Evolutionary conservation across 2,888 invertebrate species (phyloP), one percentile per base, ranked within the genome.

Genomic region (Drosophila longiperda): DNA sequence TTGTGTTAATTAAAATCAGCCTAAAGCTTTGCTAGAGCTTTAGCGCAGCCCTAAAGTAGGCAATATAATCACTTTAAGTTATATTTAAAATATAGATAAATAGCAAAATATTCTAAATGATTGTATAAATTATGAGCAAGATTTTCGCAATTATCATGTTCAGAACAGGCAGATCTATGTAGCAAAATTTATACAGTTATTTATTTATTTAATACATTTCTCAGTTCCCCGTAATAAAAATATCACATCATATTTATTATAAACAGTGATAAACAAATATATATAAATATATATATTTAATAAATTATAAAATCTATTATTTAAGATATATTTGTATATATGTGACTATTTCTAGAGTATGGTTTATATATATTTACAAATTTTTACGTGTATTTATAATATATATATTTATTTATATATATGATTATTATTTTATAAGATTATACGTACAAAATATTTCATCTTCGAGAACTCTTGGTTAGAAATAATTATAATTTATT

Each of bases 31-130:
- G 17, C 15, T 26, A 20, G 38, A 78, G 42, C 36, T 59, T 73
- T 52, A 3, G 17, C 0, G 1, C 12, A 6, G 58, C 77, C 77
- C 54, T 58, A 74, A 79, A 66, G 53, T 74, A 74, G 57, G 57
- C 79, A 63, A 61, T 49, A 26, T 0, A 49, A 36, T 40, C 6
- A 12, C 9, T 9, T n/a, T 3, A 60, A 60, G 6, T 26, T n/a
- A 6, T 17, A 23, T 42, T 23, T 45, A 15, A 36, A 9, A 36
- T 8, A 2, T n/a, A 53, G 8, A 8, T 17, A 26, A 20, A 7
- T 1, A 20, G 7, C 1, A 3, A 12, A 12, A 42, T 11, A 20
- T 1, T 12, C 7, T 12, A 12, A 45, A 20, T 53, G 17, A 20
- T 26, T 4, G 48, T 23, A 12, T 23, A 7, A 45, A 23, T 11